phyloP scores from a whole-genome alignment of 2,113 vertebrate species.

The Bos indicus region DNA sequence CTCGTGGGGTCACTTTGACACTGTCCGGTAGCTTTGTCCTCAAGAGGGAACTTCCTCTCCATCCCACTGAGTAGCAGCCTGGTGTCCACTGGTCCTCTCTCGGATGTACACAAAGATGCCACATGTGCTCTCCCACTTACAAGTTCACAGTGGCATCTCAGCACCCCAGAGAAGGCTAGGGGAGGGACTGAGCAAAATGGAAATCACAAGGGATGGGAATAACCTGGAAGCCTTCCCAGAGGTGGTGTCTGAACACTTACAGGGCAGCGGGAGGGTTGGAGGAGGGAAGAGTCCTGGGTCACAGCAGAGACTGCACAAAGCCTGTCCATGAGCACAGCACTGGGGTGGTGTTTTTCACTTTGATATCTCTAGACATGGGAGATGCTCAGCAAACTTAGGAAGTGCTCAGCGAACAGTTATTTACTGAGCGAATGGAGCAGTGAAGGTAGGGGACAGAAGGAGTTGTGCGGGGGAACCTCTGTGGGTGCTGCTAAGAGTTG shows the following conservation, averaged over 20 bases:
- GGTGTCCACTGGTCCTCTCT: background rate
- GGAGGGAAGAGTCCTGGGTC: background rate
- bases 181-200: background rate
- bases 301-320: background rate
- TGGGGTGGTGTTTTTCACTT: accelerated
- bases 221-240: background rate
- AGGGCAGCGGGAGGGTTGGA: background rate
- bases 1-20: background rate
- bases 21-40: background rate
- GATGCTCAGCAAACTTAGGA: background rate
- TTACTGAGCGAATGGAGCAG: background rate
- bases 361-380: no score
- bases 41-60: background rate
- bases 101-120: accelerated
- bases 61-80: background rate
- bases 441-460: background rate
- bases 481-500: accelerated
- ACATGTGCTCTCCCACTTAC: accelerated
- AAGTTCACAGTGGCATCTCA: background rate
- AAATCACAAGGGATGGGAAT: background rate
- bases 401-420: background rate
- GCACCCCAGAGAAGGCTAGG: background rate
- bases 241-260: background rate
- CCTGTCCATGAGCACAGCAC: accelerated
- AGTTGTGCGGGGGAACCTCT: no score